Evolutionary conservation across 2,888 invertebrate genomes (phyloP).

Genomic region (Muscina levida): DNA sequence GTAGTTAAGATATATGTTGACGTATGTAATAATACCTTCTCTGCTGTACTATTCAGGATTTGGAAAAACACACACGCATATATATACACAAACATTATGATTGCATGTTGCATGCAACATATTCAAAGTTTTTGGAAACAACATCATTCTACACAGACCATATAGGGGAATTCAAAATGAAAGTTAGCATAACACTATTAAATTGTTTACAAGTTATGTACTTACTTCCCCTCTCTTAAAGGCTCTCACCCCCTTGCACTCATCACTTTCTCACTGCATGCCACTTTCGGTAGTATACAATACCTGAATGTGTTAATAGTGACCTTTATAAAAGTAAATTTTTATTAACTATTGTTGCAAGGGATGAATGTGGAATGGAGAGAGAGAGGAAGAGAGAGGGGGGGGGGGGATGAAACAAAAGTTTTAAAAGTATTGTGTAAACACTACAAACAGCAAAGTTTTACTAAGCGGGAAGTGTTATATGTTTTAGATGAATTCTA

Average conservation of each 20-base stretch:
- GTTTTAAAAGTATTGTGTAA: background rate
- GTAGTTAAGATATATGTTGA: background rate
- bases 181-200: slow-evolving; percentile 33
- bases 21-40: slow-evolving; percentile 1
- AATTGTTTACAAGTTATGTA: slow-evolving; percentile 24
- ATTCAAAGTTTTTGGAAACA: background rate
- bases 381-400: too few relatives aligned
- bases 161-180: background rate
- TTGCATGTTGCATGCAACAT: slow-evolving; percentile 33
- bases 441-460: slow-evolving; percentile 15
- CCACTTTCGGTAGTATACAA: background rate
- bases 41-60: too few relatives aligned
- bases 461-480: too few relatives aligned
- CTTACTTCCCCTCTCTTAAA: background rate
- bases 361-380: too few relatives aligned
- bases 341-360: slow-evolving; percentile 14
- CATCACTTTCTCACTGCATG: background rate
- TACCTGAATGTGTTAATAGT: slow-evolving; percentile 29
- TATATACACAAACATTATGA: too few relatives aligned
- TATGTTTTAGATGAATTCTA: too few relatives aligned
- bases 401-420: background rate
- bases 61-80: too few relatives aligned
- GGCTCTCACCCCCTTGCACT: background rate
- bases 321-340: slow-evolving; percentile 33
- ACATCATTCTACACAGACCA: background rate